These are phyloP conservation scores for Taphrorychus bicolor DNA, from an alignment of 2,888 invertebrate genomes.

Conservation along the genomic window DNA sequence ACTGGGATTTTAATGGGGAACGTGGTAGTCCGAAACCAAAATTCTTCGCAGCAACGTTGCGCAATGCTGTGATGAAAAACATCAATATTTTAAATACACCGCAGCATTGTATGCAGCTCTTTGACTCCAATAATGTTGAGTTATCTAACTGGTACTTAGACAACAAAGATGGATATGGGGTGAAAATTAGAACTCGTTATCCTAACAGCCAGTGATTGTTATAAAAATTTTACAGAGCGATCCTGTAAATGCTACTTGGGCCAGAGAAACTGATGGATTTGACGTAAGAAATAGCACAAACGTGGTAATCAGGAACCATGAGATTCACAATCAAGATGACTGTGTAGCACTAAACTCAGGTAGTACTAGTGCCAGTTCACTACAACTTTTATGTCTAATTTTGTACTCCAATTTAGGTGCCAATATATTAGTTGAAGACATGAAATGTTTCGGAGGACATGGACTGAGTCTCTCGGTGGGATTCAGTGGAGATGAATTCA, in stretches of 20 bases:
- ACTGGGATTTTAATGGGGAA: conserved; percentile 44
- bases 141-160: conserved; percentile 41
- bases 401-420: too few species aligned
- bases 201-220: too few species aligned
- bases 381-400: neutral
- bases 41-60: conserved; percentile 38
- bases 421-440: conserved; percentile 22
- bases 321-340: conserved; percentile 19
- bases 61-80: conserved; percentile 33
- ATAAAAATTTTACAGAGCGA: too few species aligned
- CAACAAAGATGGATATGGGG: conserved; percentile 39
- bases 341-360: conserved; percentile 21
- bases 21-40: conserved; percentile 41
- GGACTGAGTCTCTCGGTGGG: conserved; percentile 40
- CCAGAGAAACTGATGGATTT: conserved; percentile 20
- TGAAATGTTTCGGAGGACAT: conserved; percentile 37
- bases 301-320: conserved; percentile 4
- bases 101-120: conserved; percentile 40
- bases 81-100: conserved; percentile 41
- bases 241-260: neutral
- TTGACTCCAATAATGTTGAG: conserved; percentile 36
- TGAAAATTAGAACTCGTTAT: too few species aligned
- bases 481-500: conserved; percentile 15
- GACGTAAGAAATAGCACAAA: conserved; percentile 14
- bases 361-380: too few species aligned